Evolutionary conservation across 2,888 invertebrate genomes (phyloP).

Genomic region (Orthosia gracilis): DNA sequence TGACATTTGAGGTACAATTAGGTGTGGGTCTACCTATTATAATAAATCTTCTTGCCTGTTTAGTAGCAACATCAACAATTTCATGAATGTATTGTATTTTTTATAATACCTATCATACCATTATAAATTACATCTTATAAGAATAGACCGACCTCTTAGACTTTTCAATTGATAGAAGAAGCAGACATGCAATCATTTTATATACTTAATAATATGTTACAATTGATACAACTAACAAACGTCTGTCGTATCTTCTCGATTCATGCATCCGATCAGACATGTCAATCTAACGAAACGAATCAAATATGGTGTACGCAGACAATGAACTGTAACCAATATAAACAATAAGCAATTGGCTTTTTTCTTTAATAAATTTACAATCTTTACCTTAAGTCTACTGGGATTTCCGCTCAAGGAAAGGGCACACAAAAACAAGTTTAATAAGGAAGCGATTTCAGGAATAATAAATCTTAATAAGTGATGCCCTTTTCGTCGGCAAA

Average conservation of each 20-base stretch:
- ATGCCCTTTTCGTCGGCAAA: constrained; percentile 54
- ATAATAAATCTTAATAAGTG: constrained; percentile 41
- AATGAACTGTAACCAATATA: constrained; percentile 1
- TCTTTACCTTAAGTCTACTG: not conserved
- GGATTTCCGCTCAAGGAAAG: constrained; percentile 25
- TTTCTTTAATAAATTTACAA: constrained; percentile 6
- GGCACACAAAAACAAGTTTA: constrained; percentile 5
- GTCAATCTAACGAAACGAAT: not conserved
- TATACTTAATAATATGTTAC: not conserved
- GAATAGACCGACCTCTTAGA: not conserved
- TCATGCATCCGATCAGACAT: constrained; percentile 1
- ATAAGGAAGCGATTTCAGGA: constrained; percentile 43
- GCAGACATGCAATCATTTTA: not conserved
- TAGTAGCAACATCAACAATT: not conserved
- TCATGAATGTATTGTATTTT: not conserved
- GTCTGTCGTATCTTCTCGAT: not conserved
- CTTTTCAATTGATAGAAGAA: not conserved
- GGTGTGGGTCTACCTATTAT: not conserved
- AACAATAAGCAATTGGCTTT: not conserved
- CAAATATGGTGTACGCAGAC: not conserved
- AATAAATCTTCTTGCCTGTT: not conserved
- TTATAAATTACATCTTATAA: not conserved
- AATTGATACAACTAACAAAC: not conserved
- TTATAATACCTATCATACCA: not conserved
- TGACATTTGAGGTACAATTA: not conserved